Conservation (phyloP, 1,140 invertebrate genomes). For the Campoletis sonorensis region DNA sequence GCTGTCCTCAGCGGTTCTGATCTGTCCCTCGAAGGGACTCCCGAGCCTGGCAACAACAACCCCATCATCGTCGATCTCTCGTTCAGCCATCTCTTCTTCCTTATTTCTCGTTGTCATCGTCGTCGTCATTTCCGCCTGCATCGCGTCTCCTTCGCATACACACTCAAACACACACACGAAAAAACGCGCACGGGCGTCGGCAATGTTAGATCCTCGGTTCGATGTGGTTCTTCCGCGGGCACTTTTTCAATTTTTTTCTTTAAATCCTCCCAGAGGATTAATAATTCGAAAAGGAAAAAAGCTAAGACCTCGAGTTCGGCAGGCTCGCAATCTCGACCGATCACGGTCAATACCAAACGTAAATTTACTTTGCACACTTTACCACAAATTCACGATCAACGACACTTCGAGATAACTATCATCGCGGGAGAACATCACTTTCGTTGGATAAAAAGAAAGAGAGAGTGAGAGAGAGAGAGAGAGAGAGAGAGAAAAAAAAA, state of each 20-base stretch:
- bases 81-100: slow-evolving; percentile 34
- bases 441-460: no score
- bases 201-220: neutral
- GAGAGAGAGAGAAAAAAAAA: no score
- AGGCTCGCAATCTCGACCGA: no score
- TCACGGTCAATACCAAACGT: no score
- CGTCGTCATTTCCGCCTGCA: slow-evolving; percentile 41
- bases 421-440: no score
- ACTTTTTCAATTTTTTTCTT: neutral
- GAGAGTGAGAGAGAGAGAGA: no score
- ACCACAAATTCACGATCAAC: no score
- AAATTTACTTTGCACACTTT: no score
- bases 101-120: slow-evolving; percentile 45
- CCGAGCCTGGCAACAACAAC: slow-evolving; percentile 57
- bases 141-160: slow-evolving; percentile 11
- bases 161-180: neutral
- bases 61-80: slow-evolving; percentile 35
- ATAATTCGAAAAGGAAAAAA: neutral
- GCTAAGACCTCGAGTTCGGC: no score
- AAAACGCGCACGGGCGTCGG: neutral
- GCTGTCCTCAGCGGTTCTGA: slow-evolving; percentile 66
- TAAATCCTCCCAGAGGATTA: no score
- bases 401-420: no score
- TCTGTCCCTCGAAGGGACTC: slow-evolving; percentile 67
- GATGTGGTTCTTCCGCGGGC: neutral